phyloP scores from a whole-genome alignment of 2,888 invertebrate genomes.

The Rotaria socialis region DNA sequence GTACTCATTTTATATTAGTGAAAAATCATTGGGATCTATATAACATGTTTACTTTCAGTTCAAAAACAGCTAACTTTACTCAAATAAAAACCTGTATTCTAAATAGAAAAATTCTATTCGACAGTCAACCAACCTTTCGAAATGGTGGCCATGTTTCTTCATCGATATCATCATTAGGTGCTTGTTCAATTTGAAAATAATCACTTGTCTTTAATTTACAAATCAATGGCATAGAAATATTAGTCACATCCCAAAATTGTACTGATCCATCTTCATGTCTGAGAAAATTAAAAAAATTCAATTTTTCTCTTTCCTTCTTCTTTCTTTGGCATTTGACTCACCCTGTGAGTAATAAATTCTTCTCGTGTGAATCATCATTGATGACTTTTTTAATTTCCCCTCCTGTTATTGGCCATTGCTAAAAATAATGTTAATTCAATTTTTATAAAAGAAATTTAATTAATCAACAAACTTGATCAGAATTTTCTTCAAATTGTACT shows the following conservation, averaged over 20 bases:
- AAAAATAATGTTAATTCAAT: neutral
- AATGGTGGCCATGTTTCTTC: conserved; percentile 94
- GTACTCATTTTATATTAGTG: too few relatives aligned
- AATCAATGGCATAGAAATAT: conserved; percentile 75
- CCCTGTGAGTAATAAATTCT: conserved; percentile 70
- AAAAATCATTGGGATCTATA: too few relatives aligned
- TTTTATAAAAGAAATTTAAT: neutral
- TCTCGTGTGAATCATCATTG: neutral
- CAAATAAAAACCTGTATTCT: too few relatives aligned
- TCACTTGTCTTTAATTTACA: conserved; percentile 67
- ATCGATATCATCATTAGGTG: conserved; percentile 62
- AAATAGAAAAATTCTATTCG: too few relatives aligned
- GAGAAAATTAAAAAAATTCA: conserved; percentile 40
- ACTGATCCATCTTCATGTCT: conserved; percentile 89
- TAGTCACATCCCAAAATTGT: conserved; percentile 86
- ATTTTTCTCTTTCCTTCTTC: neutral
- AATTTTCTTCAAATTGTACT: conserved; percentile 49
- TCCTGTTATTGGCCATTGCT: conserved; percentile 84
- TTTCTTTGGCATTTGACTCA: conserved; percentile 2
- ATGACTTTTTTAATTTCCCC: conserved; percentile 51
- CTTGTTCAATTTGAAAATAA: conserved; percentile 47
- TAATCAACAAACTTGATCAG: conserved; percentile 48
- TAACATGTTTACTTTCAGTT: too few relatives aligned
- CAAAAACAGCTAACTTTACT: too few relatives aligned
- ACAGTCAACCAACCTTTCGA: conserved; percentile 67